These are phyloP conservation scores for Actinemys pallida DNA, from an alignment of 2,113 vertebrate genomes.

Conservation along the genomic window DNA sequence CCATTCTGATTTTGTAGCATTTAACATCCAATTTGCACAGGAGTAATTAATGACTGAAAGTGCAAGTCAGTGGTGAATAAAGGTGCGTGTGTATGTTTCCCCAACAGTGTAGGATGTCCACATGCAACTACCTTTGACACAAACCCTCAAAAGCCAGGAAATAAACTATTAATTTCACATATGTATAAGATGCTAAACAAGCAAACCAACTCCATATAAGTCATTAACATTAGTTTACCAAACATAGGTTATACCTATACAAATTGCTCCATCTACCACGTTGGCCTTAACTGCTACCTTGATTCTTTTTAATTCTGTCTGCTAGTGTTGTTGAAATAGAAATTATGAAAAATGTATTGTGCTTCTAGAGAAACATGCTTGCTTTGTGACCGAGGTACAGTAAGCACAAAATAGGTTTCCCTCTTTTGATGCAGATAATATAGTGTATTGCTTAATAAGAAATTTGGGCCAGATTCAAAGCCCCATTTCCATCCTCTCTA, in stretches of 20 bases:
- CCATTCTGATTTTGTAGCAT: neutral
- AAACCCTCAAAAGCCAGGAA: neutral
- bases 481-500: too few relatives aligned
- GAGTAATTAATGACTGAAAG: neutral
- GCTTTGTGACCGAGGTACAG: too few relatives aligned
- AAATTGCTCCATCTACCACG: too few relatives aligned
- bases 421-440: too few relatives aligned
- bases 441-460: too few relatives aligned
- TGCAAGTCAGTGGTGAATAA: neutral
- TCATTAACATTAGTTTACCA: neutral
- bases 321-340: too few relatives aligned
- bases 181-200: neutral
- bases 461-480: too few relatives aligned
- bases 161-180: neutral
- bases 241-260: neutral
- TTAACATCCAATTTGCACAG: neutral
- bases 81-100: neutral
- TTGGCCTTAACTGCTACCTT: too few relatives aligned
- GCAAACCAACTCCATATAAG: neutral
- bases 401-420: too few relatives aligned
- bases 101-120: neutral
- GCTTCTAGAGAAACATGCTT: too few relatives aligned
- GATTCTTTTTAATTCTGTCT: too few relatives aligned
- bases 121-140: neutral
- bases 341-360: too few relatives aligned